These are phyloP conservation scores for Anas bahamensis DNA, from an alignment of 2,797 vertebrate genomes.

Conservation along the genomic window DNA sequence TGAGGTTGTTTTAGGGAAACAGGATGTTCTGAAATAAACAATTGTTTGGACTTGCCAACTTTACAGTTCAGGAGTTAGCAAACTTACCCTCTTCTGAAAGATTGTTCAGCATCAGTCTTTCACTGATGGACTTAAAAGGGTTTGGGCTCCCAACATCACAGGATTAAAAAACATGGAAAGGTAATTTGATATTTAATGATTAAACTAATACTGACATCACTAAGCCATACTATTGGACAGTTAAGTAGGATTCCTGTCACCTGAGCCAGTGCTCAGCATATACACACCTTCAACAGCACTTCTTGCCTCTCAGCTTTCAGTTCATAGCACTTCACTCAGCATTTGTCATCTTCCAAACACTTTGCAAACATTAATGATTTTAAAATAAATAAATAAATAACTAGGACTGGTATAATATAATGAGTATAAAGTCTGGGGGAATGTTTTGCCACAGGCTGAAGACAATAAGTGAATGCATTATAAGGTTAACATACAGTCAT, in stretches of 20 bases:
- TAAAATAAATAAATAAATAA: not conserved
- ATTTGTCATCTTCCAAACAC: not conserved
- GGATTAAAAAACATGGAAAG: not conserved
- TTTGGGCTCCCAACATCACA: not conserved
- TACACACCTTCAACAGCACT: not conserved
- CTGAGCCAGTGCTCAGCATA: not conserved
- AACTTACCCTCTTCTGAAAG: conserved; percentile 18
- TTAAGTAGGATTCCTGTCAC: not conserved
- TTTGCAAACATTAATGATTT: not conserved
- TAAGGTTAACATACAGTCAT: not conserved
- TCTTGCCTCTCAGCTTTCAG: not conserved
- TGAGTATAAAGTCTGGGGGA: not conserved
- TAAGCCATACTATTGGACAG: not conserved
- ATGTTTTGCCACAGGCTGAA: not conserved
- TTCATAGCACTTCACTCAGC: not conserved
- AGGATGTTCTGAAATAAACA: not conserved
- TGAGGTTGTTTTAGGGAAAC: not conserved
- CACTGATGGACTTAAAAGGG: not conserved
- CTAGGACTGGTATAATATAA: not conserved
- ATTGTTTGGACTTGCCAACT: conserved; percentile 10
- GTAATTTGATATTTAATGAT: not conserved
- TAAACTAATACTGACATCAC: not conserved
- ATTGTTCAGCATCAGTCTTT: not conserved
- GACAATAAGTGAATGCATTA: not conserved
- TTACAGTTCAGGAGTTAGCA: not conserved